Evolutionary conservation across 2,113 vertebrate genomes (phyloP).

Genomic region (Paramisgurnus dabryanus): DNA sequence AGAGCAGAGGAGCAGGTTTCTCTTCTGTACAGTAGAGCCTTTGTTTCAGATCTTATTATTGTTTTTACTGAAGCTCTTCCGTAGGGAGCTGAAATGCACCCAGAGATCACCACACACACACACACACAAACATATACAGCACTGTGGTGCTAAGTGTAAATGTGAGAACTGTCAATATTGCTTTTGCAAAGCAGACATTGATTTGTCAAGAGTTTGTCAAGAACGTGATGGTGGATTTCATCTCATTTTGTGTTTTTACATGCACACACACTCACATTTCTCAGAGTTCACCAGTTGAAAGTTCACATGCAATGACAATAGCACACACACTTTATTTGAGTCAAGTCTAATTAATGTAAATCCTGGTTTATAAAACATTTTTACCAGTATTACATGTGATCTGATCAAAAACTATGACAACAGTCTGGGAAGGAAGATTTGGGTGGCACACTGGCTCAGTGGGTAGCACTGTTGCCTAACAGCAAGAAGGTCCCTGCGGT

Average conservation of each 20-base stretch:
- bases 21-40: conserved; percentile 47
- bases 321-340: neutral
- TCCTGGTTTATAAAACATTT: neutral
- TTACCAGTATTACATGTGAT: neutral
- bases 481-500: too few relatives aligned
- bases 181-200: conserved; percentile 39
- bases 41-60: conserved; percentile 58
- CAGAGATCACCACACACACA: conserved; percentile 20
- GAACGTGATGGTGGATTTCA: neutral
- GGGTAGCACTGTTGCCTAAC: too few relatives aligned
- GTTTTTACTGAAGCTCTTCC: conserved; percentile 46
- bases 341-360: neutral
- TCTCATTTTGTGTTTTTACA: conserved; percentile 9
- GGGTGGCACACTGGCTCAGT: too few relatives aligned
- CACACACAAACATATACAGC: conserved; percentile 1
- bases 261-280: neutral
- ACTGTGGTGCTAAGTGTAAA: conserved; percentile 27
- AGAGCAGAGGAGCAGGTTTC: conserved; percentile 51
- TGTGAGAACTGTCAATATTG: conserved; percentile 50
- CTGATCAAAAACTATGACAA: conserved; percentile 2
- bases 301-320: neutral
- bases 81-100: conserved; percentile 42
- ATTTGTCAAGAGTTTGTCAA: conserved; percentile 19
- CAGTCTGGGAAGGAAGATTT: neutral
- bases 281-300: too few relatives aligned